Percentiles rank a stretch among this genome's conserved stretches.
Evolutionary conservation across 1,140 invertebrate genomes (phyloP).

Genomic region (Vanessa atalanta): DNA sequence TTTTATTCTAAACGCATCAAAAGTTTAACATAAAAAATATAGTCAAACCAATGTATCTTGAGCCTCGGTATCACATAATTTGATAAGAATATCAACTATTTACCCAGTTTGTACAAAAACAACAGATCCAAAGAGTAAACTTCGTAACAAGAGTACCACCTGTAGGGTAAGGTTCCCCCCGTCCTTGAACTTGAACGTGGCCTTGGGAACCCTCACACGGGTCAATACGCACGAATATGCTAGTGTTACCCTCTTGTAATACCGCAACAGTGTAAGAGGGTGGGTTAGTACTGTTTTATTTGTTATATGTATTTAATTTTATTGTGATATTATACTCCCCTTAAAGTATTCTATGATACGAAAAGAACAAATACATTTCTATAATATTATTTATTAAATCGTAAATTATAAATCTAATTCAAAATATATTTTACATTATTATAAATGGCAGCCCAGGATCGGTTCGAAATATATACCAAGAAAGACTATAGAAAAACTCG

Average conservation of each 20-base stretch:
- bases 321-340: background rate
- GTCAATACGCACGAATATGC: constrained; percentile 45
- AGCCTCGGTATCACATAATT: background rate
- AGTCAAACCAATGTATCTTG: background rate
- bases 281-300: constrained; percentile 11
- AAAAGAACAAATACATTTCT: too few species aligned
- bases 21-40: background rate
- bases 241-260: constrained; percentile 12
- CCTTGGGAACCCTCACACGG: constrained; percentile 40
- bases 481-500: too few species aligned
- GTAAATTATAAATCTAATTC: too few species aligned
- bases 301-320: background rate
- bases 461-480: too few species aligned
- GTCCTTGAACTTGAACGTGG: constrained; percentile 43
- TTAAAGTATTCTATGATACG: background rate
- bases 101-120: background rate
- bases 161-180: constrained; percentile 40
- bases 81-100: background rate
- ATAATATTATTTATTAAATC: too few species aligned
- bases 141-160: constrained; percentile 24
- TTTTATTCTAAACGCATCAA: too few species aligned
- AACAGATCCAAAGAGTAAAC: background rate
- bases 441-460: too few species aligned
- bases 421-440: too few species aligned
- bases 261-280: constrained; percentile 8